A percentile compares a stretch with the other conserved stretches of the same genome.
These are phyloP conservation scores for Apamea sordens DNA, from an alignment of 2,888 invertebrate species.

Conservation along the genomic window DNA sequence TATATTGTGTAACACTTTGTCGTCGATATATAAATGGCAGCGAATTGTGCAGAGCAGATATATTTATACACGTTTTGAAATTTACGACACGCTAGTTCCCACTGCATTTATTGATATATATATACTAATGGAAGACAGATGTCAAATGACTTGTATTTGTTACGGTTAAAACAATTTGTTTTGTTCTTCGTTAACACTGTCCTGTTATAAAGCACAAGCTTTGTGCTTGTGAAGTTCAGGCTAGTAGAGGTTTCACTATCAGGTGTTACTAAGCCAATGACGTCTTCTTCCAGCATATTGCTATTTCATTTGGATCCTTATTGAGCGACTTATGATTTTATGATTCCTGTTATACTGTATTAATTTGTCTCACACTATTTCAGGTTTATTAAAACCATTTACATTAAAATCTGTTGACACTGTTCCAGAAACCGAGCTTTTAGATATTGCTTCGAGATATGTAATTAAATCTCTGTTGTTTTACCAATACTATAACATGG, in stretches of 20 bases:
- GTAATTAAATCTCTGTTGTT: slow-evolving; percentile 33
- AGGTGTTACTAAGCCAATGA: not conserved
- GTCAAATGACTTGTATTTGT: not conserved
- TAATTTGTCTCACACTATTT: not conserved
- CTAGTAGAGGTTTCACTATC: not conserved
- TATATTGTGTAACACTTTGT: slow-evolving; percentile 6
- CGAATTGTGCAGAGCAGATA: not conserved
- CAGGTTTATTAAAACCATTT: slow-evolving; percentile 2
- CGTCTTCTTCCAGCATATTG: not conserved
- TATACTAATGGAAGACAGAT: not conserved
- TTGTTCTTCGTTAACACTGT: not conserved
- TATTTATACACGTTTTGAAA: not conserved
- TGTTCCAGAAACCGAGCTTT: slow-evolving; percentile 1
- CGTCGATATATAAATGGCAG: not conserved
- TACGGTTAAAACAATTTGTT: not conserved
- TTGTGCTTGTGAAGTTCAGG: not conserved
- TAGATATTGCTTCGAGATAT: slow-evolving; percentile 16
- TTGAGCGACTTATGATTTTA: not conserved
- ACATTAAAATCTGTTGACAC: not conserved
- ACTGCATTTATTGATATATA: not conserved
- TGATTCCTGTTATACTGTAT: not conserved
- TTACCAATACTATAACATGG: slow-evolving; percentile 25
- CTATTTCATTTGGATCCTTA: not conserved
- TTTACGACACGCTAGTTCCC: not conserved
- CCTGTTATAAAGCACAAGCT: not conserved